These are phyloP conservation scores for Microplitis mediator DNA, from an alignment of 1,140 invertebrate genomes.

Conservation along the genomic window DNA sequence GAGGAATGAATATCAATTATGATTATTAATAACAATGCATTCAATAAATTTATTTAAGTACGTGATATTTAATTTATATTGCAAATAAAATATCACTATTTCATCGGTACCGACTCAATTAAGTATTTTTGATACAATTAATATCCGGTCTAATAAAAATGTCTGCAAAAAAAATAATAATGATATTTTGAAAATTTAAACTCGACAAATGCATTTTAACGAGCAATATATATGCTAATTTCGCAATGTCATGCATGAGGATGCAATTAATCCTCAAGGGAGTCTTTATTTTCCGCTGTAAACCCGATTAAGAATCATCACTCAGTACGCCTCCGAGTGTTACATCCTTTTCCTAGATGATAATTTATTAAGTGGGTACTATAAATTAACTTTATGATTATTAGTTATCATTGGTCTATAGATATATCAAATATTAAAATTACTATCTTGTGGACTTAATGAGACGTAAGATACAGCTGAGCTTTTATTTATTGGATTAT, in stretches of 20 bases:
- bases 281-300: not conserved
- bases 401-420: not conserved
- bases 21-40: too few species aligned
- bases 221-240: conserved; percentile 11
- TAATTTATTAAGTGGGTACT: too few species aligned
- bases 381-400: not conserved
- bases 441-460: too few species aligned
- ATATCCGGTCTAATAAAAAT: too few species aligned
- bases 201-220: not conserved
- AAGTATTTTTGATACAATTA: too few species aligned
- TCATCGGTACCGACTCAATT: too few species aligned
- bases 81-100: not conserved
- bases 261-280: not conserved
- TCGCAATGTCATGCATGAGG: not conserved
- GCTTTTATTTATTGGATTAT: not conserved
- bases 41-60: too few species aligned
- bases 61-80: not conserved
- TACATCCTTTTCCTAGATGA: too few species aligned
- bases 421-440: too few species aligned
- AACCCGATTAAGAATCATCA: not conserved
- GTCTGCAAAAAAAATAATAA: not conserved
- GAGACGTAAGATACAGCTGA: not conserved
- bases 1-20: too few species aligned
- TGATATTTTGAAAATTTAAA: not conserved
- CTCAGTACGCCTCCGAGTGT: not conserved